Base-by-base conservation (phyloP, 2,113 vertebrate genomes). In the Zapornia atra region DNA sequence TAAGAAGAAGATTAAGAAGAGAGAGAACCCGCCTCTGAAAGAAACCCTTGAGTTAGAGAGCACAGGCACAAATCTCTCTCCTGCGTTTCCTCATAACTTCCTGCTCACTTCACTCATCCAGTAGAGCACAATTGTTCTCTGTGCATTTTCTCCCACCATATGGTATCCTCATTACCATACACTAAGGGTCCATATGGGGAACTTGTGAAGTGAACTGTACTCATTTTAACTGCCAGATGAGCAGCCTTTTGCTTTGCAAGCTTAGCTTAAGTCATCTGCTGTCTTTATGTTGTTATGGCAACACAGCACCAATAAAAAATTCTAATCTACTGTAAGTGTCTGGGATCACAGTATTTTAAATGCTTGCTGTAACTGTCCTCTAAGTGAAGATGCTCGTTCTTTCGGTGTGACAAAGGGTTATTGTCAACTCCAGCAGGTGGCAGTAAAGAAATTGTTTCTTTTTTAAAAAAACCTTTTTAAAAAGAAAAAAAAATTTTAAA, bases 171-270 rank as follows among this genome's bases (percentile, higher is more conserved):
- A 98, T 98, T 98, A 98, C 97, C 98, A 98, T 98, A 98, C 97
- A 97, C 98, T 98, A 97, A 98, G 97, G 97, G 98, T 98, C 98
- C 98, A 98, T 98, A 98, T 98, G 98, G 98, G 98, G 96, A 98
- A 98, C 98, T 98, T 98, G 98, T 98, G 98, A 98, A 98, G 98
- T 98, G 98, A 98, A 98, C 98, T 98, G 98, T 98, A 98, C 98
- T 98, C 98, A 98, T 98, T 98, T 98, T 98, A 98, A 98, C 98
- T 98, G 98, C 98, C 98, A 98, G 98, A 98, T 98, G 98, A 98
- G 98, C 98, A 98, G 98, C 97, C 98, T 98, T 98, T 98, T 98
- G 98, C 98, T 98, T 98, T 98, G 98, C 98, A 97, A 98, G 98
- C 98, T 98, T 98, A 98, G 98, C 97, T 98, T 98, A 98, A 98